Evolutionary conservation across 2,797 vertebrate genomes (phyloP).

Genomic region (Tapera naevia): DNA sequence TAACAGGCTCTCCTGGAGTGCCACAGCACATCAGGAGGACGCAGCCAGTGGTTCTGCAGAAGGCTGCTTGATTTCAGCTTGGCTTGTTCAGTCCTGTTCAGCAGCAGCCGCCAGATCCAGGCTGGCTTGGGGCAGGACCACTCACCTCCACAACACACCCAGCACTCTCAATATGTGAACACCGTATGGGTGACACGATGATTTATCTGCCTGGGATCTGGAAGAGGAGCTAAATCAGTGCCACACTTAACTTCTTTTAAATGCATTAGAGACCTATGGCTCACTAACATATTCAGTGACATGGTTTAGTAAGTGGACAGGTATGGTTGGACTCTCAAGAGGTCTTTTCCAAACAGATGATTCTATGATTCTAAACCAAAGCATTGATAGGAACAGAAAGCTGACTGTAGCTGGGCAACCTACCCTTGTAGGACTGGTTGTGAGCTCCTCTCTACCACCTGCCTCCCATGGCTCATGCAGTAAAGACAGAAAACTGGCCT

Average conservation of each 20-base stretch:
- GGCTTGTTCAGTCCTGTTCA: background rate
- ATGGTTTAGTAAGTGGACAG: too few species aligned
- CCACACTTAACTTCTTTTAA: background rate
- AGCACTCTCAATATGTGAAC: rapidly evolving
- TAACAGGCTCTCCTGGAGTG: background rate
- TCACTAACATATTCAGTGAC: too few species aligned
- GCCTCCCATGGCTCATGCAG: background rate
- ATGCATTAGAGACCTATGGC: background rate
- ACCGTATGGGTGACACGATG: background rate
- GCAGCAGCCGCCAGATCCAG: background rate
- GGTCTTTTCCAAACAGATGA: too few species aligned
- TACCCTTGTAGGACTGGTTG: background rate
- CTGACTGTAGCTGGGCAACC: background rate
- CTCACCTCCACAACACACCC: background rate
- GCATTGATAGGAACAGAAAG: background rate
- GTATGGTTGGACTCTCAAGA: too few species aligned
- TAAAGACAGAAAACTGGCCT: background rate
- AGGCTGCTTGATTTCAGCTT: background rate
- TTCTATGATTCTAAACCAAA: background rate
- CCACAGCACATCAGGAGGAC: background rate
- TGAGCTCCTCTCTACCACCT: background rate
- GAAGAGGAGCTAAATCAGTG: background rate
- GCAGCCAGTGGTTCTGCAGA: background rate
- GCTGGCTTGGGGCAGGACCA: background rate
- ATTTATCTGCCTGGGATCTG: background rate